These are phyloP conservation scores for Pimpla rufipes DNA, from an alignment of 2,888 invertebrate species.

Conservation along the genomic window DNA sequence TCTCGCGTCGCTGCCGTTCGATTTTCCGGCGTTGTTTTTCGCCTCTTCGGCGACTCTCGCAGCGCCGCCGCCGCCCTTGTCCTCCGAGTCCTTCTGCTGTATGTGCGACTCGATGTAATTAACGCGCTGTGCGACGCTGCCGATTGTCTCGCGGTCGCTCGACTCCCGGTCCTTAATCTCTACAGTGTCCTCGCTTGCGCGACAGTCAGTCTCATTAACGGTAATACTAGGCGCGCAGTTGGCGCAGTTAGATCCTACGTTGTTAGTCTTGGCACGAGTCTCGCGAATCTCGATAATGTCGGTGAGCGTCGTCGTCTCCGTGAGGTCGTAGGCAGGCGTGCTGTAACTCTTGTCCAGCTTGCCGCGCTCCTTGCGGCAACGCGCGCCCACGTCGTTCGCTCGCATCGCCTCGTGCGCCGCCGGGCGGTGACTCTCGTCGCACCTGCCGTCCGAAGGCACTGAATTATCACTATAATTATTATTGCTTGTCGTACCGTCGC, in stretches of 20 bases:
- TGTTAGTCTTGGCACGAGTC: conserved; percentile 61
- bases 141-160: conserved; percentile 57
- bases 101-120: conserved; percentile 74
- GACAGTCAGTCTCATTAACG: conserved; percentile 77
- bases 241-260: conserved; percentile 60
- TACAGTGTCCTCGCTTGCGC: conserved; percentile 67
- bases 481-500: conserved; percentile 45
- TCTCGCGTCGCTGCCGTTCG: conserved; percentile 9
- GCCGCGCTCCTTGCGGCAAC: conserved; percentile 85
- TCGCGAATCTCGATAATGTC: conserved; percentile 71
- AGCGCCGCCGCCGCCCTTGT: conserved; percentile 52
- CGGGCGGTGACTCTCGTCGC: conserved; percentile 49
- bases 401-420: conserved; percentile 39
- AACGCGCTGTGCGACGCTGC: conserved; percentile 75
- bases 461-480: conserved; percentile 64
- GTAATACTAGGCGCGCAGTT: conserved; percentile 72
- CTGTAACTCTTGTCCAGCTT: conserved; percentile 93
- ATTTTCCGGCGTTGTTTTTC: neutral
- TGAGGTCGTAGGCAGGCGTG: conserved; percentile 92
- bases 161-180: conserved; percentile 65
- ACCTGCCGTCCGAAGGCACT: conserved; percentile 70
- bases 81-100: conserved; percentile 60
- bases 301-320: conserved; percentile 80
- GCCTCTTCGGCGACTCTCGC: conserved; percentile 57
- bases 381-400: conserved; percentile 30